Percentiles rank a stretch among this genome's conserved stretches.
These are phyloP conservation scores for Furcifer pardalis DNA, from an alignment of 2,797 vertebrate genomes.

Conservation along the genomic window DNA sequence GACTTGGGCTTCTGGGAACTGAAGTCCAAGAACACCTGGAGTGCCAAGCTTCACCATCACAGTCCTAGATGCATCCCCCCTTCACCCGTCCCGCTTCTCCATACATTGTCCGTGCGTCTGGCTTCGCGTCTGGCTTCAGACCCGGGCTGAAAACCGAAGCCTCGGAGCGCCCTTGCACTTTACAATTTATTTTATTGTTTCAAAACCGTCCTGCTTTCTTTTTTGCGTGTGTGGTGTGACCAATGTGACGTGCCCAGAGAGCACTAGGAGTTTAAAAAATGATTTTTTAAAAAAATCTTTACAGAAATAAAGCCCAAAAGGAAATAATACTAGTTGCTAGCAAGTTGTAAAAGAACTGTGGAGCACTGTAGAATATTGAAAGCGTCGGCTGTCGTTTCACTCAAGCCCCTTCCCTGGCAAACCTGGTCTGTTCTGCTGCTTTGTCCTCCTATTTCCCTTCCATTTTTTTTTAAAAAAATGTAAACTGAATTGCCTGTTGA, in stretches of 20 bases:
- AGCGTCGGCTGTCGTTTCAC: slow-evolving; percentile 69
- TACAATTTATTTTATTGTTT: slow-evolving; percentile 57
- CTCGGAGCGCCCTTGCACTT: slow-evolving; percentile 79
- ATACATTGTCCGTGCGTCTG: slow-evolving; percentile 21
- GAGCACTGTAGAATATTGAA: slow-evolving; percentile 69
- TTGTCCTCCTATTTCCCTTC: slow-evolving; percentile 71
- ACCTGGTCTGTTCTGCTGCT: slow-evolving; percentile 54
- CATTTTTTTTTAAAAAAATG: slow-evolving; percentile 68
- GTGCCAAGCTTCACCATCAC: no score
- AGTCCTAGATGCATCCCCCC: slow-evolving; percentile 21
- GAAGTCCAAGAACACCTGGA: no score
- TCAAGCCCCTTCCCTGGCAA: slow-evolving; percentile 45
- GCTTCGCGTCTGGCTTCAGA: slow-evolving; percentile 52
- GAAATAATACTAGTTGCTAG: slow-evolving; percentile 73
- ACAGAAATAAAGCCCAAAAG: no score
- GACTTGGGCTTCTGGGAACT: no score
- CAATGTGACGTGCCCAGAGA: slow-evolving; percentile 79
- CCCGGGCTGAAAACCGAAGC: slow-evolving; percentile 65
- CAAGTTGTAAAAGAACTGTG: slow-evolving; percentile 69
- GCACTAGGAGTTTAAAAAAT: slow-evolving; percentile 70
- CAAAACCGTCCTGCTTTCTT: slow-evolving; percentile 76
- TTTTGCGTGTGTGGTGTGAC: slow-evolving; percentile 82
- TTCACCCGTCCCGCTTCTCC: no score
- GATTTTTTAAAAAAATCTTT: background rate
- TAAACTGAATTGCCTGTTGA: slow-evolving; percentile 75